A percentile compares a stretch with the other conserved stretches of the same genome.
These are phyloP conservation scores for Zophobas morio DNA, from an alignment of 1,140 invertebrate genomes.

Conservation along the genomic window DNA sequence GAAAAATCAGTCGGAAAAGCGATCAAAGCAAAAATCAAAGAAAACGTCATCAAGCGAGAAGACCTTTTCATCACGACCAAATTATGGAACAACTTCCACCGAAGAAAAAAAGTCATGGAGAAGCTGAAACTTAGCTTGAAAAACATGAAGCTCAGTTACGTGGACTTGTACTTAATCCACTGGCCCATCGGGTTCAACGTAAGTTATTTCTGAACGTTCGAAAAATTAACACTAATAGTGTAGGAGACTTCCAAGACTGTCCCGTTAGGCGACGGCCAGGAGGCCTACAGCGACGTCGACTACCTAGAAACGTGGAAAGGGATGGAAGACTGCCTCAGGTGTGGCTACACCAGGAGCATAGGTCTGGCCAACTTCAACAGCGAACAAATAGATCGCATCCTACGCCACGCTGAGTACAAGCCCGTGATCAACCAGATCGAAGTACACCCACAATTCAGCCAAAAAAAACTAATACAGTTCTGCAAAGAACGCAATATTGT, in stretches of 20 bases:
- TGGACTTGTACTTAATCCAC: constrained; percentile 88
- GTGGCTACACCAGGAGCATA: constrained; percentile 83
- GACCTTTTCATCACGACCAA: constrained; percentile 74
- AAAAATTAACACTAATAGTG: constrained; percentile 65
- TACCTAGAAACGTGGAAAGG: constrained; percentile 81
- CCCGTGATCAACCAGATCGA: constrained; percentile 87
- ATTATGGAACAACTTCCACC: constrained; percentile 80
- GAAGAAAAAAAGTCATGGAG: constrained; percentile 70
- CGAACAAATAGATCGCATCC: constrained; percentile 80
- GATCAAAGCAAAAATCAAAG: constrained; percentile 76
- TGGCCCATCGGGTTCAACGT: constrained; percentile 86
- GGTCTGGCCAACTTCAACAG: constrained; percentile 93
- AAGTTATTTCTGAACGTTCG: constrained; percentile 55
- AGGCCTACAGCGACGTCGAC: constrained; percentile 69
- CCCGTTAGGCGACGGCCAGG: constrained; percentile 68
- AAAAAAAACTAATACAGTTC: constrained; percentile 76
- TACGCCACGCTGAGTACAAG: constrained; percentile 77
- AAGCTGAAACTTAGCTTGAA: constrained; percentile 76
- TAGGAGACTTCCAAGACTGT: constrained; percentile 68
- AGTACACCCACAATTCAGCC: constrained; percentile 81
- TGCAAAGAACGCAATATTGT: constrained; percentile 75
- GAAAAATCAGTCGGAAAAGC: constrained; percentile 80
- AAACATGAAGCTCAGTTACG: constrained; percentile 79
- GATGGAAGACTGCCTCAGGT: constrained; percentile 80
- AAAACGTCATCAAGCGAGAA: constrained; percentile 74